Evolutionary conservation across 64 coral and sea anemone species (phyloP).

Genomic region (Pocillopora verrucosa): DNA sequence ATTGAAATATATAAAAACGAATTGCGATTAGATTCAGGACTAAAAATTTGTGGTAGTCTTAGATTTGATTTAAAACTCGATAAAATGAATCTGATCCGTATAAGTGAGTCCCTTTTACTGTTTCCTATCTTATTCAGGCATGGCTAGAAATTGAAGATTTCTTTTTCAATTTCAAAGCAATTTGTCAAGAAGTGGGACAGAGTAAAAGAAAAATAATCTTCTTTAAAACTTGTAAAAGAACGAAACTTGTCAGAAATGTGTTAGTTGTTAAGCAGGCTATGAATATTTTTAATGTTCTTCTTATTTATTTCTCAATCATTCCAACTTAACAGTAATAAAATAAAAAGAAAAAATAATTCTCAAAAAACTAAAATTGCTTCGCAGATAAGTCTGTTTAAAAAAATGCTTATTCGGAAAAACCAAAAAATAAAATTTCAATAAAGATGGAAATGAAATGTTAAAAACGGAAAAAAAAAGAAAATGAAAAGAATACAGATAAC

Average conservation of each 20-base stretch:
- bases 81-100: neutral
- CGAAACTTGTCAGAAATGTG: too few relatives aligned
- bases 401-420: neutral
- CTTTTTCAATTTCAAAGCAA: neutral
- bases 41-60: neutral
- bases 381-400: neutral
- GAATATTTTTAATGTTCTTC: too few relatives aligned
- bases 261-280: too few relatives aligned
- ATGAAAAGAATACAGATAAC: neutral
- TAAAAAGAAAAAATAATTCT: too few relatives aligned
- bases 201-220: too few relatives aligned
- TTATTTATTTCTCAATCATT: too few relatives aligned
- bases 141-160: neutral
- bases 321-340: too few relatives aligned
- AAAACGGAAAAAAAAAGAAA: neutral
- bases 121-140: neutral
- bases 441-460: neutral
- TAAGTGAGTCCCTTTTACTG: neutral
- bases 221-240: too few relatives aligned
- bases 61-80: neutral
- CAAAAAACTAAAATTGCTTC: neutral
- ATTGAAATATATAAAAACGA: neutral
- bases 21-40: neutral
- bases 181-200: neutral
- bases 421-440: neutral